Base-by-base conservation (phyloP, 30 jellyfish, hydroid and myxozoan species). In the Pseudorhiza aurosa region DNA sequence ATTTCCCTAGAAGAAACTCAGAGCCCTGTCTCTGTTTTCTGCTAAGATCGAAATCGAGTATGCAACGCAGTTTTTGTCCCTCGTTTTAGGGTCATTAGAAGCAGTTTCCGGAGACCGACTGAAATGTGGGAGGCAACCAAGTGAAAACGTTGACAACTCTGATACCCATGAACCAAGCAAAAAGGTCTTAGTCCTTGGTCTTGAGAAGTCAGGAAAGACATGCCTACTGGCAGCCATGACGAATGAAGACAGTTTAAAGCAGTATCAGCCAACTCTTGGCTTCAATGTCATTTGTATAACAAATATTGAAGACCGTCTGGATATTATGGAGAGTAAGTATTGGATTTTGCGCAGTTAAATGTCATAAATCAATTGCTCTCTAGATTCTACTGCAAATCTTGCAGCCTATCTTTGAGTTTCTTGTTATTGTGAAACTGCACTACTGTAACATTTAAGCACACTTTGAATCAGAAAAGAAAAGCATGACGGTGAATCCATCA, bases 321-420 rank as follows among this genome's bases (percentile, higher is more conserved):
- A 69, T 29, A 71, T 84, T 19, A 64, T 68, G 95, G 95, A 84
- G 72, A 65, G 95, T 84, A 84, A 71, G 87, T 56, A 40, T n/a
- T n/a, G n/a, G n/a, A n/a, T n/a, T n/a, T n/a, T n/a, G n/a, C n/a
- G n/a, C n/a, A n/a, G n/a, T n/a, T n/a, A n/a, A n/a, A n/a, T n/a
- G n/a, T n/a, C n/a, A n/a, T n/a, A n/a, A n/a, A n/a, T n/a, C n/a
- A n/a, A n/a, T n/a, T n/a, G n/a, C n/a, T n/a, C n/a, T n/a, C n/a
- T n/a, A n/a, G n/a, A n/a, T n/a, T n/a, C n/a, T n/a, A n/a, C n/a
- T n/a, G n/a, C n/a, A n/a, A n/a, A n/a, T n/a, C n/a, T n/a, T n/a
- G n/a, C n/a, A n/a, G n/a, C n/a, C n/a, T n/a, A n/a, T n/a, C n/a
- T n/a, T n/a, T n/a, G n/a, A n/a, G n/a, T n/a, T n/a, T n/a, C n/a